These are phyloP conservation scores for Pampusana beccarii DNA, from an alignment of 2,113 vertebrate species.

Conservation along the genomic window DNA sequence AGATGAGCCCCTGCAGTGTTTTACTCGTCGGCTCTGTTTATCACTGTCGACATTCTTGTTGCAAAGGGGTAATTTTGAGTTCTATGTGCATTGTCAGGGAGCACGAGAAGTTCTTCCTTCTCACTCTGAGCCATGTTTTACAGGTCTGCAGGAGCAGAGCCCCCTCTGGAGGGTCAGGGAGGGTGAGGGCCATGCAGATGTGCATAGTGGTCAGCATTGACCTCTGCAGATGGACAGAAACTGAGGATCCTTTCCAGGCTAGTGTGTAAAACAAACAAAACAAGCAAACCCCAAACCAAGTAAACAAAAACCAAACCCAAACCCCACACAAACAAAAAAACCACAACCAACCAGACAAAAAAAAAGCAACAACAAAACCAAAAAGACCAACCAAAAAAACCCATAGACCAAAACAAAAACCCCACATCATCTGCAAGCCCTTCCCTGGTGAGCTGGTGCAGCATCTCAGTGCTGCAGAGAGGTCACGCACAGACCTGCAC, in stretches of 20 bases:
- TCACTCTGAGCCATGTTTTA: background rate
- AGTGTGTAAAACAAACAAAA: too few species aligned
- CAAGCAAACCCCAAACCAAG: too few species aligned
- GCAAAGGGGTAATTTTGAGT: background rate
- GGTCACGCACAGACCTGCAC: accelerated
- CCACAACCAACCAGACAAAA: too few species aligned
- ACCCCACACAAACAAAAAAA: too few species aligned
- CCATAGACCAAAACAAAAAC: background rate
- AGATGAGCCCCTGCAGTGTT: background rate
- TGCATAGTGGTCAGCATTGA: background rate
- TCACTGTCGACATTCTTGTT: background rate
- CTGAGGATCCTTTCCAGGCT: background rate
- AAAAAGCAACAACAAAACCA: too few species aligned
- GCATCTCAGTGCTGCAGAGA: background rate
- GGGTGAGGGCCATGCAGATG: background rate
- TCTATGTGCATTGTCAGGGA: background rate
- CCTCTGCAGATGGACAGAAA: background rate
- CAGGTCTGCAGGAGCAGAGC: background rate
- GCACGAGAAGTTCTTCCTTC: background rate
- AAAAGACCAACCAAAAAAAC: too few species aligned
- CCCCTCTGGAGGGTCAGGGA: background rate
- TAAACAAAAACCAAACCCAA: too few species aligned
- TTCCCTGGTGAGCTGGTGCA: background rate
- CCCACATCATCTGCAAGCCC: background rate
- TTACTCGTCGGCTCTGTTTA: background rate